Percentiles rank a stretch among this genome's conserved stretches.
Conservation (phyloP, 2,888 invertebrate genomes). For the Cosmia pyralina region DNA sequence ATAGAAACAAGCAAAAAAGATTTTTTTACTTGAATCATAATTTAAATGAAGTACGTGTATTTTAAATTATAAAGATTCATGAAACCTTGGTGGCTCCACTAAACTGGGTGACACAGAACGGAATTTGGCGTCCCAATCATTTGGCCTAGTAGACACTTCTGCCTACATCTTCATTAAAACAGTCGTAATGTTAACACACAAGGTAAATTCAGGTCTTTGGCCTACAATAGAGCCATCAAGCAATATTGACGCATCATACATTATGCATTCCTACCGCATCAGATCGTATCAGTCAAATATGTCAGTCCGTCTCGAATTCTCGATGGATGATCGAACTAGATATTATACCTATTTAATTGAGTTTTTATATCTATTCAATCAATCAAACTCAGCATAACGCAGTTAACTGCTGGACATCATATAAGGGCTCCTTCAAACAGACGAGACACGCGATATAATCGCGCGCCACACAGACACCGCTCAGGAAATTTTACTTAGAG, state of each 20-base stretch:
- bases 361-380: background rate
- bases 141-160: background rate
- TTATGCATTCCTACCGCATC: conserved; percentile 39
- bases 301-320: conserved; percentile 13
- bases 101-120: background rate
- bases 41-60: background rate
- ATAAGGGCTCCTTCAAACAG: too few species aligned
- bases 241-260: conserved; percentile 19
- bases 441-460: too few species aligned
- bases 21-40: background rate
- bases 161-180: background rate
- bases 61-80: background rate
- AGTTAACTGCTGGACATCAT: background rate
- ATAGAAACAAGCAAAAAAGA: too few species aligned
- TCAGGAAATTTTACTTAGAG: too few species aligned
- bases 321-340: background rate
- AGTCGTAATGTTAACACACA: background rate
- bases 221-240: conserved; percentile 26
- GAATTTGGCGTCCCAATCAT: background rate
- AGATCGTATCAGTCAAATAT: conserved; percentile 5
- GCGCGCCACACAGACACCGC: too few species aligned
- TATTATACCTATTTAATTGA: background rate
- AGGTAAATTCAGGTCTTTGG: conserved; percentile 24
- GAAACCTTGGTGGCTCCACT: background rate
- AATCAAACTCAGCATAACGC: background rate